Evolutionary conservation across 2,113 vertebrate species (phyloP).

Genomic region (Sapayoa aenigma): DNA sequence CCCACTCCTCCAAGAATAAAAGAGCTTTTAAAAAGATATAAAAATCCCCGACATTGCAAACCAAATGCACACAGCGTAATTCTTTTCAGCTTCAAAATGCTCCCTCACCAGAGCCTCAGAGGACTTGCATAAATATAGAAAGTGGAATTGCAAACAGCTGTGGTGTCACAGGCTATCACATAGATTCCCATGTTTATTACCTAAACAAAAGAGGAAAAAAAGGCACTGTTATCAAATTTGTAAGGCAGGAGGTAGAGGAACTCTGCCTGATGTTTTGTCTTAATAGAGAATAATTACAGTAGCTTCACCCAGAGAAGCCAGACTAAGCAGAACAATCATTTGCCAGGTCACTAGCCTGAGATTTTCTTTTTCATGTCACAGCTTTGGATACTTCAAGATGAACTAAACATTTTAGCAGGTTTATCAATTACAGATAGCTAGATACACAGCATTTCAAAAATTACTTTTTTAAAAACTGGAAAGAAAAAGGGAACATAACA

Average conservation of each 20-base stretch:
- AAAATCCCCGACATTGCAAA: not conserved
- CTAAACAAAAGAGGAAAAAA: not conserved
- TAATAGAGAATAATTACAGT: not conserved
- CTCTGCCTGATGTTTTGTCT: not conserved
- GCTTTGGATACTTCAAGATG: not conserved
- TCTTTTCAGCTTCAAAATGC: not conserved
- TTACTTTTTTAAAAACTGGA: not conserved
- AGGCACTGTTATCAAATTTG: not conserved
- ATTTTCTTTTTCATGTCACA: not conserved
- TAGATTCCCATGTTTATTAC: not conserved
- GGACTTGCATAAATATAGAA: not conserved
- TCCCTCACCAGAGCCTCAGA: not conserved
- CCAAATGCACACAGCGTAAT: not conserved
- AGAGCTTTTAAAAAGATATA: not conserved
- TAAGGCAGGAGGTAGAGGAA: not conserved
- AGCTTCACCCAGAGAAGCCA: not conserved
- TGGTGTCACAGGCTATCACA: not conserved
- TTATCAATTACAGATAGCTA: not conserved
- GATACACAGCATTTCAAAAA: not conserved
- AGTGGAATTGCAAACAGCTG: not conserved
- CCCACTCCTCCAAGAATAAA: not conserved
- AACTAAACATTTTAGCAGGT: not conserved
- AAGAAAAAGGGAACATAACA: not conserved
- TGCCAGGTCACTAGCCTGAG: not conserved
- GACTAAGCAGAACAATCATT: not conserved